A percentile compares a stretch with the other conserved stretches of the same genome.
phyloP scores from a whole-genome alignment of 2,888 invertebrate genomes.

The Amphipoea lucens region DNA sequence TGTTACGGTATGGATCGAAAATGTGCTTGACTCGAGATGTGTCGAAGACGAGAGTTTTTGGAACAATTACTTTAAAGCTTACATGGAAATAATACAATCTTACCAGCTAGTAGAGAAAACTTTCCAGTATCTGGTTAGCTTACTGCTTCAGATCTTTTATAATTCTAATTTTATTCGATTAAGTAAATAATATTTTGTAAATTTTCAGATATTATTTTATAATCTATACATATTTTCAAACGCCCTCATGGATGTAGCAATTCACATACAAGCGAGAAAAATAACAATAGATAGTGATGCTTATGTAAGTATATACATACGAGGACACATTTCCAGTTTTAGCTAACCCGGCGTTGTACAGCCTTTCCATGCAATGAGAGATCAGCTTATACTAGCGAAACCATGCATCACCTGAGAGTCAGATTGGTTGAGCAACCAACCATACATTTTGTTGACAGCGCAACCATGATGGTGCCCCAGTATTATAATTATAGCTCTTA shows the following conservation, averaged over 20 bases:
- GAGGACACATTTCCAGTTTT: neutral
- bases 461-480: too few species aligned
- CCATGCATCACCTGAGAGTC: neutral
- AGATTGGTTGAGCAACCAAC: too few species aligned
- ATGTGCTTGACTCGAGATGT: slow-evolving; percentile 1
- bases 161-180: neutral
- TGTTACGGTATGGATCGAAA: slow-evolving; percentile 16
- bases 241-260: slow-evolving; percentile 1
- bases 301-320: slow-evolving; percentile 13
- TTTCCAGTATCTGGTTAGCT: slow-evolving; percentile 14
- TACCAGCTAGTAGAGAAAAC: slow-evolving; percentile 23
- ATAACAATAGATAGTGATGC: slow-evolving; percentile 13
- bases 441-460: neutral
- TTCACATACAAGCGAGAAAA: slow-evolving; percentile 23
- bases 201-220: slow-evolving; percentile 44
- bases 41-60: slow-evolving; percentile 8
- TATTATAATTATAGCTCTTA: neutral
- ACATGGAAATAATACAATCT: slow-evolving; percentile 21
- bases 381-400: neutral
- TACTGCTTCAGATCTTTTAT: neutral
- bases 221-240: slow-evolving; percentile 35
- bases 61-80: slow-evolving; percentile 24
- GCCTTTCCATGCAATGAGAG: neutral
- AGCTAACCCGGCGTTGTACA: neutral
- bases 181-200: neutral